A percentile compares a stretch with the other conserved stretches of the same genome.
These are phyloP conservation scores for Peromyscus nudipes DNA, from an alignment of 2,797 vertebrate genomes.

Conservation along the genomic window DNA sequence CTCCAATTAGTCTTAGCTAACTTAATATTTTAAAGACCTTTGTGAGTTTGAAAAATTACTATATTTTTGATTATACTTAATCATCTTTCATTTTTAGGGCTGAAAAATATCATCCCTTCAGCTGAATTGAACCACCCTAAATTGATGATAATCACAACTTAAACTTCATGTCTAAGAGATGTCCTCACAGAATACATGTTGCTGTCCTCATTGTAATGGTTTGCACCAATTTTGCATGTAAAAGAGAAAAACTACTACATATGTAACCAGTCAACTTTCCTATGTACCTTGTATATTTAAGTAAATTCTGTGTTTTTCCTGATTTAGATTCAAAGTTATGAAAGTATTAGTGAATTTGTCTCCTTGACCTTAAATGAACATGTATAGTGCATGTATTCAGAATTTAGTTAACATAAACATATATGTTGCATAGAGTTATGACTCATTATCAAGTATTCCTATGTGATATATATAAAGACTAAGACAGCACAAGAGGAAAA, in stretches of 20 bases:
- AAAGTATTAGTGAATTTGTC: not conserved
- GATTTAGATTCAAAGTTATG: not conserved
- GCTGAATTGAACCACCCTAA: not conserved
- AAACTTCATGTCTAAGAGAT: constrained; percentile 43
- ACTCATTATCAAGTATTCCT: not conserved
- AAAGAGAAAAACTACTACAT: not conserved
- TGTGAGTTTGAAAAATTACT: constrained; percentile 39
- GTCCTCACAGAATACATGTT: not conserved
- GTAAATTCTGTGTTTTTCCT: not conserved
- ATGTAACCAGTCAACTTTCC: not conserved
- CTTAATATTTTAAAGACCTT: constrained; percentile 28
- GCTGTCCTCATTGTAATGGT: not conserved
- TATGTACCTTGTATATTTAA: not conserved
- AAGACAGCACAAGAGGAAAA: not conserved
- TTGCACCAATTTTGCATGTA: not conserved
- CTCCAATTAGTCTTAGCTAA: constrained; percentile 33
- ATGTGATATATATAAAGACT: not conserved
- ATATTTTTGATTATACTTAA: constrained; percentile 32
- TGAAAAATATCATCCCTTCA: constrained; percentile 28
- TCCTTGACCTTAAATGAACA: not conserved
- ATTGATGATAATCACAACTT: constrained; percentile 32
- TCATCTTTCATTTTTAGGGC: constrained; percentile 45
- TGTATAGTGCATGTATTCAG: not conserved
- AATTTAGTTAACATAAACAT: not conserved
- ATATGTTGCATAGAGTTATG: not conserved